Conservation (phyloP, 2,113 vertebrate species). For the Motacilla tschutschensis region DNA sequence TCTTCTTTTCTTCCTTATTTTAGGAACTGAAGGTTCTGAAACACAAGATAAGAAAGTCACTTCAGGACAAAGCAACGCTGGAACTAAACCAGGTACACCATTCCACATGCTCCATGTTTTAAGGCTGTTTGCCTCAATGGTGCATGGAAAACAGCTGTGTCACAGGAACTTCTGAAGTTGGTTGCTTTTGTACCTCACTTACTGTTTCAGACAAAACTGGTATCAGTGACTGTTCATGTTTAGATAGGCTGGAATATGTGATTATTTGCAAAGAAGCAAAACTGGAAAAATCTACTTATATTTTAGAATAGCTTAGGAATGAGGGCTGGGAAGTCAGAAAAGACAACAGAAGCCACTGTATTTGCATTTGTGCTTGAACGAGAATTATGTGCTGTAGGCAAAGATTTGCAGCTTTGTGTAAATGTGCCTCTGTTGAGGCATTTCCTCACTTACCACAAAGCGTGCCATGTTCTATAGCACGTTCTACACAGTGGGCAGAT, state of each 20-base stretch:
- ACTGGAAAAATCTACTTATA: not conserved
- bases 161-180: not conserved
- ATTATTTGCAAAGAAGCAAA: not conserved
- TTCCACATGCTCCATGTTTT: not conserved
- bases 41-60: conserved; percentile 78
- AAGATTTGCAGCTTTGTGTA: not conserved
- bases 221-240: not conserved
- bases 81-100: conserved; percentile 75
- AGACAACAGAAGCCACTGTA: not conserved
- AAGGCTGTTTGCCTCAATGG: not conserved
- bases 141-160: not conserved
- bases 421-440: not conserved
- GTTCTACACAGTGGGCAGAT: not conserved
- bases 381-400: not conserved
- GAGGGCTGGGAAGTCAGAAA: not conserved
- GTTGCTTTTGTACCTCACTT: not conserved
- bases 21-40: conserved; percentile 77
- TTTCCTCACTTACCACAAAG: not conserved
- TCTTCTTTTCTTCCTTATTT: conserved; percentile 20
- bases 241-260: not conserved
- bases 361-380: not conserved
- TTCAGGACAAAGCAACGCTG: conserved; percentile 73
- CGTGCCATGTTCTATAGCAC: not conserved
- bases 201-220: not conserved
- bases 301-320: not conserved